phyloP scores from a whole-genome alignment of 2,113 vertebrate genomes.

The Scomber scombrus region DNA sequence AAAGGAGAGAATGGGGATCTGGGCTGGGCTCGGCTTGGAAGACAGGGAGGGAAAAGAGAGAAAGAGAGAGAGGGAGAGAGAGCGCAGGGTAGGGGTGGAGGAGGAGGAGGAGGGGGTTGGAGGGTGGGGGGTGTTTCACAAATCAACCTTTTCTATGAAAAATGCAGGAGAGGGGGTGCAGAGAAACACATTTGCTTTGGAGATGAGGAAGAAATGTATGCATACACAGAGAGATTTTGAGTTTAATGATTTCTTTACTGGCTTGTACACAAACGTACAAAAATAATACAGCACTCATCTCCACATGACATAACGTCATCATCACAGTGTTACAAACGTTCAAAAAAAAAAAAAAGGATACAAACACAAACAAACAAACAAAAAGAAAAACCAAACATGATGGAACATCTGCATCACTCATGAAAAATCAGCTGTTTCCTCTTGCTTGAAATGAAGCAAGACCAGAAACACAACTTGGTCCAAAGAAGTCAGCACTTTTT shows the following conservation, averaged over 20 bases:
- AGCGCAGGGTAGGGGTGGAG: slow-evolving; percentile 4
- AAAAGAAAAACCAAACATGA: slow-evolving; percentile 69
- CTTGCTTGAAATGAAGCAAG: slow-evolving; percentile 88
- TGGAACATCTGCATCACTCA: slow-evolving; percentile 86
- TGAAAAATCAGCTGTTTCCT: slow-evolving; percentile 88
- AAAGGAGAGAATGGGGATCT: slow-evolving; percentile 83
- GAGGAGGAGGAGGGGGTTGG: too few species aligned
- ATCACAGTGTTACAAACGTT: slow-evolving; percentile 91
- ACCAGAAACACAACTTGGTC: slow-evolving; percentile 89
- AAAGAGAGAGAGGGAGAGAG: slow-evolving; percentile 18
- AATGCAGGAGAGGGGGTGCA: slow-evolving; percentile 26
- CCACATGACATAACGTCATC: slow-evolving; percentile 83
- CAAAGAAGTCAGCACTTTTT: slow-evolving; percentile 77
- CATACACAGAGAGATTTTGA: slow-evolving; percentile 79
- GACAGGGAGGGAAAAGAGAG: slow-evolving; percentile 66
- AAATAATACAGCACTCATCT: slow-evolving; percentile 88
- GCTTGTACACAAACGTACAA: slow-evolving; percentile 90
- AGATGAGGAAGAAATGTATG: slow-evolving; percentile 79
- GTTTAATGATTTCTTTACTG: slow-evolving; percentile 91
- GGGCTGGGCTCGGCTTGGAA: slow-evolving; percentile 76
- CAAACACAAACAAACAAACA: slow-evolving; percentile 69
- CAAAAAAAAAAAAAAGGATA: slow-evolving; percentile 77
- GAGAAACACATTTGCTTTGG: slow-evolving; percentile 63
- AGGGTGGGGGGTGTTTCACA: slow-evolving; percentile 41
- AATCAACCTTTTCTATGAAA: slow-evolving; percentile 71